These are phyloP conservation scores for Oscheius sp. DNA, from an alignment of 2,888 invertebrate genomes.

Conservation along the genomic window DNA sequence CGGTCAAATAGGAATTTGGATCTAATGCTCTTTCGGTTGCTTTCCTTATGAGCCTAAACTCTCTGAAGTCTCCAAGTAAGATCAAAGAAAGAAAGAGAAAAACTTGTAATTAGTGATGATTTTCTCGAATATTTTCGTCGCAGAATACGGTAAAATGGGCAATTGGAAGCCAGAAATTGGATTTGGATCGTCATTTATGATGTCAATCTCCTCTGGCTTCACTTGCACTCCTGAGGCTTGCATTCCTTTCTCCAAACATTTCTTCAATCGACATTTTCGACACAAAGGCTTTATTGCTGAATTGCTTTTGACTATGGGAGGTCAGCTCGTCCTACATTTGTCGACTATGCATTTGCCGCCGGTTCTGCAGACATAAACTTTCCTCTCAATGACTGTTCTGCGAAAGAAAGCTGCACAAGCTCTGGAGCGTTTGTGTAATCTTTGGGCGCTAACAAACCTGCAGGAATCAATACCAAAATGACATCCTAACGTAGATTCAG, in stretches of 20 bases:
- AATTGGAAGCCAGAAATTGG: too few species aligned
- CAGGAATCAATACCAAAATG: slow-evolving; percentile 18
- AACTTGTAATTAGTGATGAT: slow-evolving; percentile 2
- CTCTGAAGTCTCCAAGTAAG: too few species aligned
- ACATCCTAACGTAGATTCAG: background rate
- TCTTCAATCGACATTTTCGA: slow-evolving; percentile 4
- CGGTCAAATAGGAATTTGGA: background rate
- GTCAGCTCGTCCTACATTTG: background rate
- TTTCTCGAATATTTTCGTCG: slow-evolving; percentile 7
- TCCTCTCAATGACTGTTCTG: background rate
- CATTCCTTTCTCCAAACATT: slow-evolving; percentile 18
- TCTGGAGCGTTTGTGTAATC: background rate
- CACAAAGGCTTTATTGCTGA: slow-evolving; percentile 2
- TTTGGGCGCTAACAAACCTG: too few species aligned
- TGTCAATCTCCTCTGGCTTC: background rate
- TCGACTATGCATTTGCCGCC: background rate
- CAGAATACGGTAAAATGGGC: too few species aligned
- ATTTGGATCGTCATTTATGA: background rate
- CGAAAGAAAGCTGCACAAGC: slow-evolving; percentile 12
- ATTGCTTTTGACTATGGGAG: too few species aligned
- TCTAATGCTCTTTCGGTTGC: slow-evolving; percentile 11
- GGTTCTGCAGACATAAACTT: slow-evolving; percentile 9
- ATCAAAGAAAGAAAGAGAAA: background rate
- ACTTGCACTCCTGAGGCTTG: slow-evolving; percentile 7
- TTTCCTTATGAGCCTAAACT: background rate